phyloP scores from a whole-genome alignment of 1,140 invertebrate species.

The Drosophila jambulina region DNA sequence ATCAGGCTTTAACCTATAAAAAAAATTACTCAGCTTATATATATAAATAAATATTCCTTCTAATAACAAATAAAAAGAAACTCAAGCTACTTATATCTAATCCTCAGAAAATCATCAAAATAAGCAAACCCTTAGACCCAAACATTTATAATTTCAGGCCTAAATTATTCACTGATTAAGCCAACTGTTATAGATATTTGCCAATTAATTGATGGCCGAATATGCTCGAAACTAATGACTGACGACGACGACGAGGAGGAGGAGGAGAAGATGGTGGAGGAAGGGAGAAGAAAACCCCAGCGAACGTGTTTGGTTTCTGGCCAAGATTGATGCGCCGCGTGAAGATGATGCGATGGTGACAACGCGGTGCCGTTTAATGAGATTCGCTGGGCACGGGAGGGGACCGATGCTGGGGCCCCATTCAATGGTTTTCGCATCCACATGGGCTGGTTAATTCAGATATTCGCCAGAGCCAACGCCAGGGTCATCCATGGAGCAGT shows the following conservation, averaged over 20 bases:
- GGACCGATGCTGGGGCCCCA: not conserved
- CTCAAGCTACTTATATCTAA: not conserved
- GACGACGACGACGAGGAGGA: not conserved
- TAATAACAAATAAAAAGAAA: not conserved
- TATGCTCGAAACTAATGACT: conserved; percentile 25
- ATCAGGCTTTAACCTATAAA: no score
- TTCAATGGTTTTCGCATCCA: conserved; percentile 43
- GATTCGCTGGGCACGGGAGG: conserved; percentile 41
- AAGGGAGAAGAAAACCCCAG: conserved; percentile 42
- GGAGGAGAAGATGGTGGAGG: no score
- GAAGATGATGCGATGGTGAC: conserved; percentile 20
- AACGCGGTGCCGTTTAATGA: conserved; percentile 65
- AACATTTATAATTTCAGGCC: not conserved
- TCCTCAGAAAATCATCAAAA: not conserved
- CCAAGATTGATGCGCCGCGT: conserved; percentile 22
- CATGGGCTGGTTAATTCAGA: conserved; percentile 22
- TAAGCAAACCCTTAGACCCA: not conserved
- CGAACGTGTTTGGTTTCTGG: conserved; percentile 51
- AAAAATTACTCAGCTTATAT: not conserved
- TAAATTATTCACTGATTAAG: conserved; percentile 20
- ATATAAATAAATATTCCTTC: not conserved
- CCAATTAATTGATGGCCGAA: conserved; percentile 63
- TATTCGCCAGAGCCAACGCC: conserved; percentile 32
- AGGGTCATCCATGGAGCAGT: conserved; percentile 46
- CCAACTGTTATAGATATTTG: conserved; percentile 66